Conservation (phyloP, 2,888 invertebrate species). For the Hirudinaria manillensis region DNA sequence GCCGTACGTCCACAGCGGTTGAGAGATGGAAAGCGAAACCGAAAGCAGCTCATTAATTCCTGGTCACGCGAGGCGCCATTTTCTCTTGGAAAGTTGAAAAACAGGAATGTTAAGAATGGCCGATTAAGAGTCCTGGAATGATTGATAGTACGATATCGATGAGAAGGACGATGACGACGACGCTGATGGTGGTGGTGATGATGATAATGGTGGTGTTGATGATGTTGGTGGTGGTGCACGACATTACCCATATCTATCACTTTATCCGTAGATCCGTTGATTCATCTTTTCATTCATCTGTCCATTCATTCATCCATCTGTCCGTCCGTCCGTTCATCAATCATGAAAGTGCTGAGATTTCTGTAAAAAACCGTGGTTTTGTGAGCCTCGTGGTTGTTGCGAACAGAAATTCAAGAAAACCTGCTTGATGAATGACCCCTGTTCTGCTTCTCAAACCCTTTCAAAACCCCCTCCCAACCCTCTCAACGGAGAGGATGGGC, state of each 20-base stretch:
- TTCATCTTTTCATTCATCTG: neutral
- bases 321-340: neutral
- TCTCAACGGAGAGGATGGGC: too few species aligned
- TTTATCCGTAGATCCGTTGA: neutral
- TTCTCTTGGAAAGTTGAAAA: neutral
- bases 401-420: too few species aligned
- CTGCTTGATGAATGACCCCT: too few species aligned
- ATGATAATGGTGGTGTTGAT: constrained; percentile 14
- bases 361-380: too few species aligned
- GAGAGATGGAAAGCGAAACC: too few species aligned
- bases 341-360: too few species aligned
- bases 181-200: constrained; percentile 44
- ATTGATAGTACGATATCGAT: constrained; percentile 33
- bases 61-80: neutral
- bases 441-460: too few species aligned
- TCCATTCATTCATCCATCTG: neutral
- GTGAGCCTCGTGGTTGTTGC: too few species aligned
- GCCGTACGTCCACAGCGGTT: too few species aligned
- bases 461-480: too few species aligned
- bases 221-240: constrained; percentile 20
- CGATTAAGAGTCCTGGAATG: neutral
- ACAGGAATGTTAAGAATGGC: neutral
- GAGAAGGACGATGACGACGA: constrained; percentile 40
- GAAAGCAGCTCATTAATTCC: too few species aligned
- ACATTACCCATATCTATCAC: neutral